Evolutionary conservation across 1,140 invertebrate species (phyloP).

Genomic region (Gonioctena quinquepunctata): DNA sequence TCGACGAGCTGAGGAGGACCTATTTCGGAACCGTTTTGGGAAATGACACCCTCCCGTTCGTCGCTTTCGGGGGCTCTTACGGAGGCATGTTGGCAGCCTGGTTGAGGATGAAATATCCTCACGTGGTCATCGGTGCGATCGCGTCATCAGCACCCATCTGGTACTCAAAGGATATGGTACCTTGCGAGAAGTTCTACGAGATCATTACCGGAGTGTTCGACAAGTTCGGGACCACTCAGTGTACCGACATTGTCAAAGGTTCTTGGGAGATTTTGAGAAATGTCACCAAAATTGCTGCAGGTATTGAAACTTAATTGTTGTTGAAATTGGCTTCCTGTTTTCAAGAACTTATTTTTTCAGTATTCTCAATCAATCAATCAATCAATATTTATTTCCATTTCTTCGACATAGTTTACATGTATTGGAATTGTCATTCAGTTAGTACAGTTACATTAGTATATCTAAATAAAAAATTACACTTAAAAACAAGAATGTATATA

Average conservation of each 20-base stretch:
- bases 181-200: constrained; percentile 77
- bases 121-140: constrained; percentile 83
- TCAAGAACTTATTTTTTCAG: too few relatives aligned
- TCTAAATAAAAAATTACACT: too few relatives aligned
- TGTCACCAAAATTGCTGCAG: constrained; percentile 19
- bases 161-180: constrained; percentile 81
- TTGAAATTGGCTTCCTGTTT: too few relatives aligned
- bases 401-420: too few relatives aligned
- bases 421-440: too few relatives aligned
- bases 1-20: constrained; percentile 65
- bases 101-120: constrained; percentile 95
- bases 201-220: constrained; percentile 81
- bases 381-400: too few relatives aligned
- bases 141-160: constrained; percentile 94
- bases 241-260: constrained; percentile 72
- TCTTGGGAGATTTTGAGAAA: constrained; percentile 75
- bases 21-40: constrained; percentile 37
- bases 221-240: constrained; percentile 63
- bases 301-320: constrained; percentile 63
- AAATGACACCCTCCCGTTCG: constrained; percentile 65
- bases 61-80: constrained; percentile 94
- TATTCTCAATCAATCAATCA: too few relatives aligned
- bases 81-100: constrained; percentile 96
- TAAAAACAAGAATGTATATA: too few relatives aligned
- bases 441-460: too few relatives aligned